phyloP scores from a whole-genome alignment of 2,113 vertebrate species.

The Pterophyllum scalare region DNA sequence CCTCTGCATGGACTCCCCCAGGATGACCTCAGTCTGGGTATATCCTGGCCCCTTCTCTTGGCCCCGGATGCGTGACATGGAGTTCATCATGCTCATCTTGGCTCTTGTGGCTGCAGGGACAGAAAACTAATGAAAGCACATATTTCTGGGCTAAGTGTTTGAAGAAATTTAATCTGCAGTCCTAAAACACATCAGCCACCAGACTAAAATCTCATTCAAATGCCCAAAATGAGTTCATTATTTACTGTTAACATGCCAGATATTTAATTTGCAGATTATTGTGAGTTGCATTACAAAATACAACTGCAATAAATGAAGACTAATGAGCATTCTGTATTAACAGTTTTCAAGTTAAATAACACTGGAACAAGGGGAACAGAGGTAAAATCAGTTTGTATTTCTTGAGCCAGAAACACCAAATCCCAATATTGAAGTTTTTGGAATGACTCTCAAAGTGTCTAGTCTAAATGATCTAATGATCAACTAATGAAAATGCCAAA shows the following conservation, averaged over 20 bases:
- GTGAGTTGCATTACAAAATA: background rate
- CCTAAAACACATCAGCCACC: background rate
- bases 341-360: background rate
- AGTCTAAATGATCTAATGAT: too few relatives aligned
- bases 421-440: background rate
- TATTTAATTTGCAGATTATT: background rate
- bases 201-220: background rate
- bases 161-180: background rate
- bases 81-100: conserved; percentile 99
- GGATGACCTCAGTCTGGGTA: conserved; percentile 91
- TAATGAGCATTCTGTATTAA: background rate
- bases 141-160: background rate
- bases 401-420: background rate
- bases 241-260: background rate
- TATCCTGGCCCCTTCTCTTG: conserved; percentile 97
- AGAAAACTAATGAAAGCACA: background rate
- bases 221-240: background rate
- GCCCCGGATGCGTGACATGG: conserved; percentile 98
- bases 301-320: background rate
- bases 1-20: conserved; percentile 95
- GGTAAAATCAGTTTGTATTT: background rate
- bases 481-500: too few relatives aligned
- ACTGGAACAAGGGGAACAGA: background rate
- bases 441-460: background rate
- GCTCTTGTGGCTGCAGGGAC: conserved; percentile 90